These are phyloP conservation scores for Seladonia tumulorum DNA, from an alignment of 2,888 invertebrate genomes.

Conservation along the genomic window DNA sequence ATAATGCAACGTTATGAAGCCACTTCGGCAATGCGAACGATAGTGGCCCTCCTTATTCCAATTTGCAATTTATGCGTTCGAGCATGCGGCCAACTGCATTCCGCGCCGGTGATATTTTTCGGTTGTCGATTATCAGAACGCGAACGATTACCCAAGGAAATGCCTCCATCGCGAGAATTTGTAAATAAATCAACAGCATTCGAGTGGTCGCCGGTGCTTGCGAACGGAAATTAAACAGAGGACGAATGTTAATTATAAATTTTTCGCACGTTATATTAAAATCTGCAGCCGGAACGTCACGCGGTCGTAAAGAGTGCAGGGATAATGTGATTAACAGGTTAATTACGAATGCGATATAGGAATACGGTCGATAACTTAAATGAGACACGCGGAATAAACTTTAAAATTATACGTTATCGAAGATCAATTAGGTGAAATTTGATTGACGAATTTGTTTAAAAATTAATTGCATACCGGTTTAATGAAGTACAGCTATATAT, in stretches of 20 bases:
- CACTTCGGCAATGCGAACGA: slow-evolving; percentile 37
- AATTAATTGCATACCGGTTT: background rate
- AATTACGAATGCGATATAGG: background rate
- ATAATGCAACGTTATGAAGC: slow-evolving; percentile 36
- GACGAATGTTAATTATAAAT: background rate
- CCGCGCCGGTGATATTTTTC: slow-evolving; percentile 11
- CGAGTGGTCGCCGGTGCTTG: background rate
- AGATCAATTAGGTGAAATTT: background rate
- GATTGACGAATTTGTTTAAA: background rate
- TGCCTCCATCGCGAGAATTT: background rate
- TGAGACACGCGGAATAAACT: background rate
- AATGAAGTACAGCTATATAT: too few relatives aligned
- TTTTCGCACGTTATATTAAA: background rate
- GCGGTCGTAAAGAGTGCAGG: background rate
- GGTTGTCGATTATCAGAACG: slow-evolving; percentile 20
- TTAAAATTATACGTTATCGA: too few relatives aligned
- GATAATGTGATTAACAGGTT: background rate
- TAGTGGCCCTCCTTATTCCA: slow-evolving; percentile 33
- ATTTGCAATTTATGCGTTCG: slow-evolving; percentile 45
- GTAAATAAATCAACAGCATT: background rate
- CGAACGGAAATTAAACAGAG: background rate
- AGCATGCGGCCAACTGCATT: slow-evolving; percentile 11
- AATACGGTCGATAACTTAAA: background rate
- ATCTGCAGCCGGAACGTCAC: background rate
- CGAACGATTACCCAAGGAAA: background rate